Conservation (phyloP, 2,888 invertebrate species). For the Trissolcus japonicus region DNA sequence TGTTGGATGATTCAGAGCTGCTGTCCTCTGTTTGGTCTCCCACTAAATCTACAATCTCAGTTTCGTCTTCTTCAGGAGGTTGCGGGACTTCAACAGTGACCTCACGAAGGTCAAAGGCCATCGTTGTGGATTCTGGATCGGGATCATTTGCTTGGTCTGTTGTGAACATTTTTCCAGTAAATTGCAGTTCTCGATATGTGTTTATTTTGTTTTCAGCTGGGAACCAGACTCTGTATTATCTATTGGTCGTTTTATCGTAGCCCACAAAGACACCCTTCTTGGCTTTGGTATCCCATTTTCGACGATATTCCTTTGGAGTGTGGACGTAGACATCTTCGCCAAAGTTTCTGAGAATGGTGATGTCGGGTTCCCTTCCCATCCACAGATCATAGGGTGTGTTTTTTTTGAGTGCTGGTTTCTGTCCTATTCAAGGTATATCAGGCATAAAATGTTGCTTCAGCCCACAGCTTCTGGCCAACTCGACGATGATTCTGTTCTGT, state of each 20-base stretch:
- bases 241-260: background rate
- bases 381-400: background rate
- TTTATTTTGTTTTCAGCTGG: conserved; percentile 1
- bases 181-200: background rate
- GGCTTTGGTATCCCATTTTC: background rate
- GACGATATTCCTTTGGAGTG: conserved; percentile 3
- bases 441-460: conserved; percentile 1
- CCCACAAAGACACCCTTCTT: background rate
- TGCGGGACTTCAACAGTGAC: background rate
- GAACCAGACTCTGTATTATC: conserved; percentile 1
- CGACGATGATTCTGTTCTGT: background rate
- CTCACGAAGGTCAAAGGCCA: background rate
- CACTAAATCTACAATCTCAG: background rate
- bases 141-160: background rate
- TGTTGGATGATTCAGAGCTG: background rate
- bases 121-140: background rate
- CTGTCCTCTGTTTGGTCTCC: background rate
- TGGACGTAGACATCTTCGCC: background rate
- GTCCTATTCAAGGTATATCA: background rate
- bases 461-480: background rate
- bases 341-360: background rate
- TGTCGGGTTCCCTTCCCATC: background rate
- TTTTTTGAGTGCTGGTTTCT: background rate
- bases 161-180: background rate
- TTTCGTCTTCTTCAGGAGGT: background rate